Evolutionary conservation across 2,113 vertebrate species (phyloP), one percentile per base, ranked within the genome.

Genomic region (Solea senegalensis): DNA sequence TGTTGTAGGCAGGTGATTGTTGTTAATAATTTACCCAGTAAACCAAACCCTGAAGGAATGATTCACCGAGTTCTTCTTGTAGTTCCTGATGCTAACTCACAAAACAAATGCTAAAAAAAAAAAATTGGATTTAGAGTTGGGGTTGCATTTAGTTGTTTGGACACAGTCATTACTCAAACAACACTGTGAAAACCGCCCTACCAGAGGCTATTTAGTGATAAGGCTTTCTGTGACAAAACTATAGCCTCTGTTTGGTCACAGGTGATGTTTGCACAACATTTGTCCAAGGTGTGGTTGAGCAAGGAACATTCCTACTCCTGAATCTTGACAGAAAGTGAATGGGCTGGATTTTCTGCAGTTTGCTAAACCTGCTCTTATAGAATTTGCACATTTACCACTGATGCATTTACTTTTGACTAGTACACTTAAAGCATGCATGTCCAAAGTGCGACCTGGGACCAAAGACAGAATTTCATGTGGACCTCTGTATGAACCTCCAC

Each of bases 201-300:
- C 10, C 26, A 44, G 6, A 51, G 61, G 1, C 49, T 13, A 15
- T 49, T 0, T 9, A 10, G 45, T 65, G 76, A 74, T 74, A 77
- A 72, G 57, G 62, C 0, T 9, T 8, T n/a, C 15, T 46, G 41
- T 34, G 41, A 43, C 56, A 15, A 65, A 43, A 21, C n/a, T 12
- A 9, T 5, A 0, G 34, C 41, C 11, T 10, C 50, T 39, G 48
- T 69, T 61, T 2, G 58, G 12, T 60, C 10, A 68, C 2, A 74
- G 46, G 71, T 62, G 3, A 50, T 64, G 6, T 28, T 85, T 84
- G 55, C n/a, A 4, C 27, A 86, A 76, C n/a, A 1, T 68, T 85
- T 63, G 13, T 57, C 5, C 3, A 74, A 57, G 78, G 80, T 76
- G 86, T 77, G 75, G 79, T 63, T 2, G 40, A 62, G n/a, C 12